Percentiles rank a stretch among this genome's conserved stretches.
phyloP scores from a whole-genome alignment of 2,888 invertebrate genomes.

The Tyria jacobaeae region DNA sequence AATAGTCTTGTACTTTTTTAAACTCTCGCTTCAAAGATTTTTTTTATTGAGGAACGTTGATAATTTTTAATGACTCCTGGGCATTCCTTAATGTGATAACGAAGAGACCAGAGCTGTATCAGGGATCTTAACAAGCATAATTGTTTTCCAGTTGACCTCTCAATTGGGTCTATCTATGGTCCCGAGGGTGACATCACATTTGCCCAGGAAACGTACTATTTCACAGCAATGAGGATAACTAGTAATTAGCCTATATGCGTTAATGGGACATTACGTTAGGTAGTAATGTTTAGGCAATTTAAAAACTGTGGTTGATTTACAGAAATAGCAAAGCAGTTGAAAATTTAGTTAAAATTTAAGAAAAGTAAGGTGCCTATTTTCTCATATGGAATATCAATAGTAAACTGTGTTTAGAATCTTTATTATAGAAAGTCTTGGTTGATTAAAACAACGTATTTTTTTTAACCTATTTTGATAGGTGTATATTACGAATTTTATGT shows the following conservation, averaged over 20 bases:
- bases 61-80: conserved; percentile 1
- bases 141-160: conserved; percentile 33
- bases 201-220: conserved; percentile 15
- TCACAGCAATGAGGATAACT: conserved; percentile 19
- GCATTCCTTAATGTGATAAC: neutral
- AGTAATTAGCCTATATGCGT: conserved; percentile 16
- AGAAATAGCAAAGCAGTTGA: neutral
- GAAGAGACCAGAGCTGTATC: conserved; percentile 1
- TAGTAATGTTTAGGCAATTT: neutral
- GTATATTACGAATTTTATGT: too few species aligned
- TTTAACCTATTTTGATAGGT: too few species aligned
- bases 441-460: too few species aligned
- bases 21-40: too few species aligned
- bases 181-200: conserved; percentile 19
- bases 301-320: neutral
- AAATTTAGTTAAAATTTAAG: neutral
- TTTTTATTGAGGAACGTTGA: too few species aligned
- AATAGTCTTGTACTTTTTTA: too few species aligned
- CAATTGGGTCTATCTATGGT: conserved; percentile 16
- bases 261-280: conserved; percentile 7
- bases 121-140: conserved; percentile 22
- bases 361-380: neutral
- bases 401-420: too few species aligned
- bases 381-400: too few species aligned
- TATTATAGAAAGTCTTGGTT: too few species aligned